Evolutionary conservation across 2,113 vertebrate genomes (phyloP), one percentile per base, ranked within the genome.

Genomic region (Tor tambroides): DNA sequence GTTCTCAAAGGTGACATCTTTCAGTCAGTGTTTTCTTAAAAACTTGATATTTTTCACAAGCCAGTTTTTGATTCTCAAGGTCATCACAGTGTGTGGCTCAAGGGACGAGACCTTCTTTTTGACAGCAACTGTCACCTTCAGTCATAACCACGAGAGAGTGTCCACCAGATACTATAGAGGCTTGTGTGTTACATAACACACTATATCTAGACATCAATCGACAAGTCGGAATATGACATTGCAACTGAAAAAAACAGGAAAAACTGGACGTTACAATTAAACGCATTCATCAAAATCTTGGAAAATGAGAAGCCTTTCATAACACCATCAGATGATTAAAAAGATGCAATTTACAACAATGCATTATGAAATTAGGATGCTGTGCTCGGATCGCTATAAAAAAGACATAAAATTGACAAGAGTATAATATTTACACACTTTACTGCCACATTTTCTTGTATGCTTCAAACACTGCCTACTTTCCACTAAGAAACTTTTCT

Each of bases 111-210:
- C 41, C 35, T 80, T 85, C 35, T 41, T n/a, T 23, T 76, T 69
- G 83, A 87, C 85, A 83, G 63, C 56, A 35, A 80, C 72, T 88
- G 89, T 87, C 71, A 78, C 74, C 51, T 87, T 81, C 32, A 35
- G 85, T 87, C 82, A 86, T 23, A 56, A 17, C 59, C 28, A 49
- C 23, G 26, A 67, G 72, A 81, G 54, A 61, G 23, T 72, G 14
- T 71, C 63, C 69, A 21, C 19, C 23, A 78, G 41, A 32, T 41
- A 26, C 15, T 85, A 76, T 51, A 54, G 82, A 67, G 75, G 26
- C 51, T 49, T 46, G 41, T n/a, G 1, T 41, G 59, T 82, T 63
- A 11, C 79, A 81, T 54, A 77, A 26, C 51, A n/a, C 30, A 51
- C 43, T 41, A 32, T 30, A 75, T 65, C n/a, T 38, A 7, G 41